Evolutionary conservation across 2,888 invertebrate species (phyloP).

Genomic region (Drosophila engyochracea): DNA sequence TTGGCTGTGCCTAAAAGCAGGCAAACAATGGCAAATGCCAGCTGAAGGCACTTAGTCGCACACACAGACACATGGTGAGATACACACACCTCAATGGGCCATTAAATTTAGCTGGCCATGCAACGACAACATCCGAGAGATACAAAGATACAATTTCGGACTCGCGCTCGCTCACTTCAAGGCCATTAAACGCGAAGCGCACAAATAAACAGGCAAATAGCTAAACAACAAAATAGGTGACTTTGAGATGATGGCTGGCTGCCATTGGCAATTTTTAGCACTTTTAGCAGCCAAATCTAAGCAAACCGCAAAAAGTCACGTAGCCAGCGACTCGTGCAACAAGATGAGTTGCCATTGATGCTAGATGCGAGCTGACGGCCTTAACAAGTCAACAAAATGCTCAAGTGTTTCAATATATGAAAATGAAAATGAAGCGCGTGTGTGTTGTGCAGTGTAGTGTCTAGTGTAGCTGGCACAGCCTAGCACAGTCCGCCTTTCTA

Average conservation of each 20-base stretch:
- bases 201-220: slow-evolving; percentile 48
- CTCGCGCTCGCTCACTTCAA: slow-evolving; percentile 52
- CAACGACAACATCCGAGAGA: slow-evolving; percentile 43
- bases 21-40: slow-evolving; percentile 57
- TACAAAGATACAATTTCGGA: slow-evolving; percentile 58
- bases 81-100: slow-evolving; percentile 46
- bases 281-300: slow-evolving; percentile 78
- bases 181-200: slow-evolving; percentile 47
- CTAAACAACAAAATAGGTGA: slow-evolving; percentile 39
- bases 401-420: slow-evolving; percentile 61
- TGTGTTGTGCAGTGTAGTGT: slow-evolving; percentile 23
- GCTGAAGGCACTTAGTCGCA: slow-evolving; percentile 39
- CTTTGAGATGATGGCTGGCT: slow-evolving; percentile 15
- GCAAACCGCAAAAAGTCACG: slow-evolving; percentile 84
- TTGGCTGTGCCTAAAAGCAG: slow-evolving; percentile 59
- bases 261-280: slow-evolving; percentile 66
- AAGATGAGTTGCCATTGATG: slow-evolving; percentile 35
- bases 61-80: background rate
- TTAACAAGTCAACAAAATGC: slow-evolving; percentile 74
- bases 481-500: background rate
- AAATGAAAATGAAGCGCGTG: slow-evolving; percentile 21
- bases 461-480: slow-evolving; percentile 11
- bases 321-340: slow-evolving; percentile 54
- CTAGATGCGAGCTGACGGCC: slow-evolving; percentile 24
- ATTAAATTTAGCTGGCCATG: slow-evolving; percentile 65